Evolutionary conservation across 2,797 vertebrate genomes (phyloP), one percentile per base, ranked within the genome.

Genomic region (Melanotaenia pygmaea): DNA sequence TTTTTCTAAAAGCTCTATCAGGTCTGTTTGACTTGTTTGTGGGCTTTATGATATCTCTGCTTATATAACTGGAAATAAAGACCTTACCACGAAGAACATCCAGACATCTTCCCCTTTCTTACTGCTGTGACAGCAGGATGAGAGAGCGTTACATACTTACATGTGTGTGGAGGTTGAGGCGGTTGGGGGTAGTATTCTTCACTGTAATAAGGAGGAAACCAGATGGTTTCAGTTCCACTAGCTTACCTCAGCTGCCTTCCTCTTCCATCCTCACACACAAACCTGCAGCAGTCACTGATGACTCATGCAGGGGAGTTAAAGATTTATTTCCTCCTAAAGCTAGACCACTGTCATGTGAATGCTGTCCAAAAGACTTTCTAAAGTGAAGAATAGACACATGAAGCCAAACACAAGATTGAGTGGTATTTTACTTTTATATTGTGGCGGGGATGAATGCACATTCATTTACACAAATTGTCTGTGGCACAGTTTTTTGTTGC

Each of bases 241-340:
- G 18, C 54, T 64, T 67, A 71, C 43, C 76, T 72, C 72, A 47
- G 57, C 47, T 73, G 32, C 54, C 45, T 67, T 30, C 65, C 38
- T 47, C 34, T 59, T 53, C 68, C 35, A 72, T 62, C 1, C 47
- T 64, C 67, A 28, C 37, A 34, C 37, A 74, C 73, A 53, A 43
- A 65, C 58, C 67, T 50, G 66, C 30, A 51, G 64, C 22, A 13
- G 38, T 22, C 54, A n/a, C 54, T 20, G 71, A 82, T 89, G 88
- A 93, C 67, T 92, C 88, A 89, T 70, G 54, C 75, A 67, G 32
- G 28, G 1, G 26, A 77, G 56, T 45, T 10, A 11, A 11, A 66
- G 74, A 58, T 45, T 67, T 45, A 62, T 35, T 72, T 56, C 37
- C 54, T 20, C 43, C 63, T 22, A 11, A 10, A 67, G n/a, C 11